These are phyloP conservation scores for Beroe ovata DNA, from an alignment of 37 sponge, comb jelly and placozoan species.

Conservation along the genomic window DNA sequence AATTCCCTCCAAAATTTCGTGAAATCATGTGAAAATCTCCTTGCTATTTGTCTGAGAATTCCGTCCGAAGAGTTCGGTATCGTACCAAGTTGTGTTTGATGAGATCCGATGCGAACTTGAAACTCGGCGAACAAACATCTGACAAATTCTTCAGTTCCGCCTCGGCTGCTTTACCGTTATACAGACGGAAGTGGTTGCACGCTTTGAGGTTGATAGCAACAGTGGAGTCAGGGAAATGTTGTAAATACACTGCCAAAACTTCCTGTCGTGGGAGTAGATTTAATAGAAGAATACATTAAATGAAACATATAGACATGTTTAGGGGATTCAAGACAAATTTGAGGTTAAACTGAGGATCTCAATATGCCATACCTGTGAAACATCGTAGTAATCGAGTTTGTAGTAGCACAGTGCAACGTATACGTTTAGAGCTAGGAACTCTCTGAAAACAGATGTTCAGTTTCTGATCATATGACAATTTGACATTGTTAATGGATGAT, in stretches of 20 bases:
- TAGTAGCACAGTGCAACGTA: constrained; percentile 99
- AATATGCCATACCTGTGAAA: constrained; percentile 74
- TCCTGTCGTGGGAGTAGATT: constrained; percentile 71
- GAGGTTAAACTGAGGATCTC: not conserved
- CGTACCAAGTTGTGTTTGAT: constrained; percentile 89
- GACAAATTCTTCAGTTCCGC: constrained; percentile 90
- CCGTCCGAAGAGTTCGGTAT: not conserved
- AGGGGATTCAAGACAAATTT: not conserved
- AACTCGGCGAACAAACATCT: constrained; percentile 79
- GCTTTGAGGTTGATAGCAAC: constrained; percentile 96
- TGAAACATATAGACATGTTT: not conserved
- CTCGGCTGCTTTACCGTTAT: constrained; percentile 99
- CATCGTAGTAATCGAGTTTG: constrained; percentile 99
- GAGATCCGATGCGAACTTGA: constrained; percentile 92
- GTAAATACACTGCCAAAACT: constrained; percentile 92
- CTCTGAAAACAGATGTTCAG: constrained; percentile 72
- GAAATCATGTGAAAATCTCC: too few species aligned
- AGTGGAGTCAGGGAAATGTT: constrained; percentile 86
- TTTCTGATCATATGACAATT: too few species aligned
- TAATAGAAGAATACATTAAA: not conserved
- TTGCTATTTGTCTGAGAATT: too few species aligned
- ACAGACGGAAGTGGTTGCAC: constrained; percentile 95
- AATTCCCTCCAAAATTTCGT: too few species aligned
- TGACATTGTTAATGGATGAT: not conserved
- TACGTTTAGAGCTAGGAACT: constrained; percentile 95